These are phyloP conservation scores for Pemphredon lugubris DNA, from an alignment of 2,888 invertebrate species.

Conservation along the genomic window DNA sequence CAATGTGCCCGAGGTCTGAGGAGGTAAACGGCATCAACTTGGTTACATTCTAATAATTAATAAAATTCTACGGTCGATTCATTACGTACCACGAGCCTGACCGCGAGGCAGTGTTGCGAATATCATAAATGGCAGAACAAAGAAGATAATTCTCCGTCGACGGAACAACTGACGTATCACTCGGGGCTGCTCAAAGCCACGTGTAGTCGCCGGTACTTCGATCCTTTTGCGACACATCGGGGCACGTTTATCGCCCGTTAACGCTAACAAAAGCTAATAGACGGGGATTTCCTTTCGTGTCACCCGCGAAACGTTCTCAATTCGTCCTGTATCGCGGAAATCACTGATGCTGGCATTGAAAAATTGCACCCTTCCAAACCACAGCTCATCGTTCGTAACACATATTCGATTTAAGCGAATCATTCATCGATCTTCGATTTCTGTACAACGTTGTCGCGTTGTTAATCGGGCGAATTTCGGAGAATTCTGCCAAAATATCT, in stretches of 20 bases:
- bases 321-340: conserved; percentile 22
- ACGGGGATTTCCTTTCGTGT: conserved; percentile 23
- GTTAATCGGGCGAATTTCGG: no score
- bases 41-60: no score
- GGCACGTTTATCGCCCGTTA: conserved; percentile 28
- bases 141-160: conserved; percentile 9
- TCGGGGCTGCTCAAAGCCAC: conserved; percentile 14
- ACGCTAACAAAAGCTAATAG: conserved; percentile 4
- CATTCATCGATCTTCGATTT: no score
- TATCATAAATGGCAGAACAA: conserved; percentile 33
- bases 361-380: background rate
- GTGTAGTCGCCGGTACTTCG: conserved; percentile 9
- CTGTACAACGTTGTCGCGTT: background rate
- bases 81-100: conserved; percentile 46
- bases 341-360: background rate
- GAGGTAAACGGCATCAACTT: no score
- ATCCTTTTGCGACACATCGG: conserved; percentile 46
- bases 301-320: conserved; percentile 42
- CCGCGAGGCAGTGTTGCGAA: conserved; percentile 25
- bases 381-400: conserved; percentile 23
- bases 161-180: conserved; percentile 3
- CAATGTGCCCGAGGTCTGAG: no score
- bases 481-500: background rate
- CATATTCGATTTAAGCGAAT: no score
- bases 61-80: background rate